Conservation (phyloP, 2,888 invertebrate genomes). For the Liodrosophila aerea region DNA sequence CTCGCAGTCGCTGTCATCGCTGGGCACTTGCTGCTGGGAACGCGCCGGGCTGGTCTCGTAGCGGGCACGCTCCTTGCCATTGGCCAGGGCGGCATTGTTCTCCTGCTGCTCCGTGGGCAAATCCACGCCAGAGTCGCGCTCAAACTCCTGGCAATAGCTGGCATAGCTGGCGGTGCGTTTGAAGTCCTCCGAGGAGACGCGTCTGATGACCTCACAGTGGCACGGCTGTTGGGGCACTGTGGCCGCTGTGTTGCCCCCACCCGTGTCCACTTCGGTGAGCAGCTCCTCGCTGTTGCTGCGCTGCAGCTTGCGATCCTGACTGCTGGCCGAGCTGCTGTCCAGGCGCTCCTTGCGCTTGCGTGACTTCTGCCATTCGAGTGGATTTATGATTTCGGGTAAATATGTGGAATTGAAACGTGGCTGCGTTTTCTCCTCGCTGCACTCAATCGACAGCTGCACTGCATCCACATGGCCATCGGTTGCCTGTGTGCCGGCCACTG, state of each 20-base stretch:
- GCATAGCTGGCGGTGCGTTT: conserved; percentile 78
- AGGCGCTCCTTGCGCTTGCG: conserved; percentile 86
- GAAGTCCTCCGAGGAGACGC: conserved; percentile 81
- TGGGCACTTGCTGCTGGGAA: conserved; percentile 78
- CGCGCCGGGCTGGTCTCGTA: conserved; percentile 82
- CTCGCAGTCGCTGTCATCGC: conserved; percentile 85
- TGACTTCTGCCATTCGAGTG: conserved; percentile 83
- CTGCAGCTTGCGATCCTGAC: conserved; percentile 85
- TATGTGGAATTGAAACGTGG: conserved; percentile 80
- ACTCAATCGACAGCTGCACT: conserved; percentile 38
- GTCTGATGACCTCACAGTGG: conserved; percentile 70
- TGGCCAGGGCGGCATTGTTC: conserved; percentile 78
- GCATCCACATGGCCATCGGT: conserved; percentile 27
- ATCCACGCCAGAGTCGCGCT: conserved; percentile 51
- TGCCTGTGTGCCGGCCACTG: conserved; percentile 46
- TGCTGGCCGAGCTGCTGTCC: conserved; percentile 85
- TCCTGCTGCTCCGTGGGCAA: conserved; percentile 55
- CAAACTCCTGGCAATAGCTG: conserved; percentile 72
- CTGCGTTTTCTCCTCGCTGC: conserved; percentile 39
- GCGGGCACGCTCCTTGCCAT: conserved; percentile 71
- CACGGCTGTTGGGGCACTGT: conserved; percentile 2
- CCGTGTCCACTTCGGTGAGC: conserved; percentile 83
- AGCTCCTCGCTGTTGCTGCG: conserved; percentile 86
- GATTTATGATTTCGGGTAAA: conserved; percentile 82
- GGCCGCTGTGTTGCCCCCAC: not conserved